These are phyloP conservation scores for Amazonetta brasiliensis DNA, from an alignment of 2,797 vertebrate genomes.

Conservation along the genomic window DNA sequence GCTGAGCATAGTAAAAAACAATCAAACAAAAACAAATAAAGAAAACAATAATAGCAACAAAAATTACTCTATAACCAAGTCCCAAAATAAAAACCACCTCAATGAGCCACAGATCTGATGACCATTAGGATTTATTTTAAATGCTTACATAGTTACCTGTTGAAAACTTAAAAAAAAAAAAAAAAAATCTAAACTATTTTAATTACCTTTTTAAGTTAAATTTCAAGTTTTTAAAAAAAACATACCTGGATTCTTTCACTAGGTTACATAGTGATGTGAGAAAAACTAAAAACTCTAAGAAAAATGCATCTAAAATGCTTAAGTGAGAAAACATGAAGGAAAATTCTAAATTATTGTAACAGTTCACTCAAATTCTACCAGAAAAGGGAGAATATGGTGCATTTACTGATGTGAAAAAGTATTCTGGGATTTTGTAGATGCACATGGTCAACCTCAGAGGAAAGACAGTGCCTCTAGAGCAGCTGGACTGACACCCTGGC, in stretches of 20 bases:
- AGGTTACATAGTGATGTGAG: not conserved
- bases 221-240: not conserved
- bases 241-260: not conserved
- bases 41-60: not conserved
- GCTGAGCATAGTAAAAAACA: not conserved
- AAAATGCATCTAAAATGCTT: not conserved
- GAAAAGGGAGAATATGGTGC: not conserved
- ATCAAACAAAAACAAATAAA: not conserved
- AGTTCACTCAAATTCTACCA: not conserved
- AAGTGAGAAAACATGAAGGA: not conserved
- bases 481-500: not conserved
- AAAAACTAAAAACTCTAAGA: not conserved
- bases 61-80: not conserved
- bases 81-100: not conserved
- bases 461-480: not conserved
- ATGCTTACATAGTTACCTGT: not conserved
- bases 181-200: not conserved
- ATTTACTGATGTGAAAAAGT: not conserved
- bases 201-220: not conserved
- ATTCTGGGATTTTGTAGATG: not conserved
- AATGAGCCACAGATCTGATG: not conserved
- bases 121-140: not conserved
- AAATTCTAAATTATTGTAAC: not conserved
- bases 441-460: not conserved
- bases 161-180: not conserved